Conservation (phyloP, 1,140 invertebrate species). For the Akabosia matsudoensis region DNA sequence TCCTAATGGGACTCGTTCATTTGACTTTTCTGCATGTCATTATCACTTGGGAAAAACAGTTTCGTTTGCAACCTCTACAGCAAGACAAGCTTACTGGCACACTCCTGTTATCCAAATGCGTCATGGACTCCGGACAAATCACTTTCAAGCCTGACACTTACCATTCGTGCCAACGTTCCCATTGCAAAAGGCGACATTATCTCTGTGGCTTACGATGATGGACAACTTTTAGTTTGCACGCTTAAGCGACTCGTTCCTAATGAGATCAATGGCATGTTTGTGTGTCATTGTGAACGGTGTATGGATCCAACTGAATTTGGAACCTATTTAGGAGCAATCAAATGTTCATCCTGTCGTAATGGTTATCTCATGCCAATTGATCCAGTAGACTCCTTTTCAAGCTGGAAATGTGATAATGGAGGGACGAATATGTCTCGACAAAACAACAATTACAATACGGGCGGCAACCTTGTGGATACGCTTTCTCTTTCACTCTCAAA, state of each 20-base stretch:
- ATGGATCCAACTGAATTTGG: conserved; percentile 69
- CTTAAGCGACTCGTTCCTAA: conserved; percentile 67
- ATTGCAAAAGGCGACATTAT: conserved; percentile 17
- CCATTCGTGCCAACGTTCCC: not conserved
- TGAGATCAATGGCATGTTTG: conserved; percentile 70
- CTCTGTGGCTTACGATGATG: conserved; percentile 23
- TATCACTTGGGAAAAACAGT: not conserved
- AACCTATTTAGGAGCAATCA: conserved; percentile 68
- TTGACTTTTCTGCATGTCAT: not conserved
- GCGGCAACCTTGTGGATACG: too few species aligned
- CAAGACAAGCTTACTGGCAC: conserved; percentile 12
- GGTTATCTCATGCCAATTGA: conserved; percentile 39
- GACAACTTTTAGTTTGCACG: conserved; percentile 55
- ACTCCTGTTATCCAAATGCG: conserved; percentile 27
- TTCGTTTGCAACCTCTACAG: conserved; percentile 25
- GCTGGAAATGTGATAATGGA: conserved; percentile 33
- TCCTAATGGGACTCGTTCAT: too few species aligned
- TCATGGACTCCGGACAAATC: conserved; percentile 15
- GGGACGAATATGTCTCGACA: not conserved
- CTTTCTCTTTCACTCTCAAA: too few species aligned
- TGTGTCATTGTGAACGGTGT: conserved; percentile 68
- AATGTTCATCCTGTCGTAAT: conserved; percentile 55
- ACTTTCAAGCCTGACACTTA: not conserved
- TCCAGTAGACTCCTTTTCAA: conserved; percentile 35
- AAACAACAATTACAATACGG: not conserved